These are phyloP conservation scores for Drosophila obscura DNA, from an alignment of 1,140 invertebrate genomes.

Conservation along the genomic window DNA sequence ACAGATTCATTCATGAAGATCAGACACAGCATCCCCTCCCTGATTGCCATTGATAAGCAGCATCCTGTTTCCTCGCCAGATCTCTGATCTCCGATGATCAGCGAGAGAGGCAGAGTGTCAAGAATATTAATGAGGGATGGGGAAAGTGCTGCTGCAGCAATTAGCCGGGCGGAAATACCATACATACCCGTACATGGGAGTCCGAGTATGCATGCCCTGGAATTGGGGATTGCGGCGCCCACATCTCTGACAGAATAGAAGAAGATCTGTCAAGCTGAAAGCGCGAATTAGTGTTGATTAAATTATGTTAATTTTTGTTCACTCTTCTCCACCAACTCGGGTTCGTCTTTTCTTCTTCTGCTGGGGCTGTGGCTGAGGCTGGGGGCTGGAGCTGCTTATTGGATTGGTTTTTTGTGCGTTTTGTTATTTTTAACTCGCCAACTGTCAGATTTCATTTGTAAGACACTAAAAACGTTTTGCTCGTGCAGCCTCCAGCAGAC, in stretches of 20 bases:
- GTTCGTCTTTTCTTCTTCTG: conserved; percentile 3
- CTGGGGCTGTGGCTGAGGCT: too few relatives aligned
- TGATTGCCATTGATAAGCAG: conserved; percentile 75
- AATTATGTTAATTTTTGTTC: conserved; percentile 74
- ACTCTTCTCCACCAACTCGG: conserved; percentile 8
- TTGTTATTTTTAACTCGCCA: conserved; percentile 73
- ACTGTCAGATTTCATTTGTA: conserved; percentile 78
- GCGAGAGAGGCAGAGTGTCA: conserved; percentile 12
- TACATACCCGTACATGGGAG: conserved; percentile 5
- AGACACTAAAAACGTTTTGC: conserved; percentile 78
- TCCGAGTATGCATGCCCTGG: too few relatives aligned
- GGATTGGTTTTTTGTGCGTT: conserved; percentile 39
- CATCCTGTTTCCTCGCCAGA: conserved; percentile 71
- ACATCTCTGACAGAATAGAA: conserved; percentile 35
- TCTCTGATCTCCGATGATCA: conserved; percentile 21
- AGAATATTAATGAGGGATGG: conserved; percentile 58
- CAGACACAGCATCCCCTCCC: conserved; percentile 15
- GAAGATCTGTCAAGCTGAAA: conserved; percentile 57
- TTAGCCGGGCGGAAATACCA: conserved; percentile 64
- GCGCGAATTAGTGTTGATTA: conserved; percentile 79
- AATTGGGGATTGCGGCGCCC: conserved; percentile 42
- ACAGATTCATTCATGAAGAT: conserved; percentile 51
- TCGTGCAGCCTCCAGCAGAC: conserved; percentile 57
- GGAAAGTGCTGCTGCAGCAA: conserved; percentile 42
- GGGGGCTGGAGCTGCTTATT: conserved; percentile 15